Conservation (phyloP, 2,888 invertebrate genomes). For the Agrypnus murinus region DNA sequence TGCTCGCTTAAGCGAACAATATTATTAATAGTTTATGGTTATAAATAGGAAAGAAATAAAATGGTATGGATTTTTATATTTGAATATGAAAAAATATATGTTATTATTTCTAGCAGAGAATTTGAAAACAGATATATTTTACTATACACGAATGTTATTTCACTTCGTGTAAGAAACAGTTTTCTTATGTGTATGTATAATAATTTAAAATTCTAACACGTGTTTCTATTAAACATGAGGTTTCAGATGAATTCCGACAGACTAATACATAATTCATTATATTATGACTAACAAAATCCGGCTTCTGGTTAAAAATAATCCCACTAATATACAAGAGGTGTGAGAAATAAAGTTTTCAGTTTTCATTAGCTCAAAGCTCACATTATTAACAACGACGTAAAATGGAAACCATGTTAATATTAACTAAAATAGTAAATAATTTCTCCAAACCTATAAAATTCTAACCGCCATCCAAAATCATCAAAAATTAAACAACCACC, state of each 20-base stretch:
- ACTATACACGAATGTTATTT: constrained; percentile 19
- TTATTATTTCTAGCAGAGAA: background rate
- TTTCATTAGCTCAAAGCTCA: background rate
- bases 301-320: constrained; percentile 57
- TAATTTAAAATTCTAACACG: constrained; percentile 57
- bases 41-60: no score
- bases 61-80: no score
- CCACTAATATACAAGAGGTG: constrained; percentile 25
- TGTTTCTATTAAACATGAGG: constrained; percentile 57
- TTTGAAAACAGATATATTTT: constrained; percentile 6
- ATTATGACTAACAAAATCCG: constrained; percentile 62
- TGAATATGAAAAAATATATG: no score
- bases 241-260: constrained; percentile 57
- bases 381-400: background rate
- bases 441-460: background rate
- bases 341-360: constrained; percentile 23
- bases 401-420: background rate
- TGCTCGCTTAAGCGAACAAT: no score
- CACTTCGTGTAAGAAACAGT: constrained; percentile 17
- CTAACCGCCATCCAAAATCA: background rate
- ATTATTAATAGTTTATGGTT: no score
- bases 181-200: constrained; percentile 37
- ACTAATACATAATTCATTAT: constrained; percentile 62
- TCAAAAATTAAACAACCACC: constrained; percentile 1
- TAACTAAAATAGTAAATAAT: no score